Evolutionary conservation across 2,113 vertebrate genomes (phyloP).

Genomic region (Xerus inauris): DNA sequence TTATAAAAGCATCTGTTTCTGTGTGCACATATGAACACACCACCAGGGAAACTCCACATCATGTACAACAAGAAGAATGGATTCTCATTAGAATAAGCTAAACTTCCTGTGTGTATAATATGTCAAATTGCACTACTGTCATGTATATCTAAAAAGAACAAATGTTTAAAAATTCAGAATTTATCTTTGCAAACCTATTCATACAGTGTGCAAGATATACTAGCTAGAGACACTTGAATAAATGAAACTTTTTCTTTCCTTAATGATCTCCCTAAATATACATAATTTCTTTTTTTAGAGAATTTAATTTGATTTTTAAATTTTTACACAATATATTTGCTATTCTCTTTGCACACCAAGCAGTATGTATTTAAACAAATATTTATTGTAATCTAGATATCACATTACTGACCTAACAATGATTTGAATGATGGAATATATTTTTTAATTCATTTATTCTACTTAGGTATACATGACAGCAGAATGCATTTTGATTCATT

Average conservation of each 20-base stretch:
- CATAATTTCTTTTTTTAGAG: neutral
- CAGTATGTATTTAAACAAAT: neutral
- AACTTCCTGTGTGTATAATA: too few relatives aligned
- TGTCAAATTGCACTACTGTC: too few relatives aligned
- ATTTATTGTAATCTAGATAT: neutral
- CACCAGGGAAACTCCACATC: too few relatives aligned
- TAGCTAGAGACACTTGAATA: neutral
- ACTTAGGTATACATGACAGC: too few relatives aligned
- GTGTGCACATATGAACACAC: too few relatives aligned
- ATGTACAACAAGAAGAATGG: too few relatives aligned
- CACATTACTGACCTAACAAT: neutral
- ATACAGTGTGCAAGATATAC: neutral
- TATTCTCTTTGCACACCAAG: neutral
- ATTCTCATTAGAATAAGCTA: too few relatives aligned
- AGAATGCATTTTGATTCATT: too few relatives aligned
- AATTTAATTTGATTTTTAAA: neutral
- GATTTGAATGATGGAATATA: neutral
- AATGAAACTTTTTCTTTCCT: neutral
- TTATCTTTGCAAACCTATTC: neutral
- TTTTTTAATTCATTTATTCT: too few relatives aligned
- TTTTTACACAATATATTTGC: neutral
- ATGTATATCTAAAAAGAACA: too few relatives aligned
- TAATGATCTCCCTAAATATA: neutral
- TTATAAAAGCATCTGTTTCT: neutral
- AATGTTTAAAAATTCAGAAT: neutral